These are phyloP conservation scores for Anodontia alba DNA, from an alignment of 2,888 invertebrate genomes.

Conservation along the genomic window DNA sequence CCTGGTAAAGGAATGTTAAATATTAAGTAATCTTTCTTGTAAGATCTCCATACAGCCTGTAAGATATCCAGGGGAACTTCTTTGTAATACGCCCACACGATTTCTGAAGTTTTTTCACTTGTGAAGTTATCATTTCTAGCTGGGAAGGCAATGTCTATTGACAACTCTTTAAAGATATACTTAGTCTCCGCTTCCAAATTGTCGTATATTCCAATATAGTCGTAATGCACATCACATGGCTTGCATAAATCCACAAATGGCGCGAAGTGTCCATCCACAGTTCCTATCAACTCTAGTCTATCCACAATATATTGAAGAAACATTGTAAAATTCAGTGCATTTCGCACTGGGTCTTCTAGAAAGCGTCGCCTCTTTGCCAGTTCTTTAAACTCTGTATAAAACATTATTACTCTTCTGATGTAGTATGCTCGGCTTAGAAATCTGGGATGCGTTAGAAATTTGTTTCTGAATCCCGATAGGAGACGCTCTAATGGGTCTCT, in stretches of 20 bases:
- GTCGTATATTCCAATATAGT: slow-evolving; percentile 95
- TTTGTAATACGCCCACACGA: slow-evolving; percentile 90
- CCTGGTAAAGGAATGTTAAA: slow-evolving; percentile 89
- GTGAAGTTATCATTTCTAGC: slow-evolving; percentile 79
- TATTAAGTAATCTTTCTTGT: slow-evolving; percentile 91
- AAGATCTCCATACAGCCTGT: slow-evolving; percentile 85
- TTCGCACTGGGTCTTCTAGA: slow-evolving; percentile 45
- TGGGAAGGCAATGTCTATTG: slow-evolving; percentile 72
- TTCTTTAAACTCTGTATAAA: slow-evolving; percentile 30
- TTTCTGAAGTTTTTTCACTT: slow-evolving; percentile 89
- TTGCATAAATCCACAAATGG: slow-evolving; percentile 92
- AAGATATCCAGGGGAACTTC: slow-evolving; percentile 88
- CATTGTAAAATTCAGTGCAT: slow-evolving; percentile 34
- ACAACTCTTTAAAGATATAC: slow-evolving; percentile 75
- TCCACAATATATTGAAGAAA: slow-evolving; percentile 89
- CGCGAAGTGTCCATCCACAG: slow-evolving; percentile 94
- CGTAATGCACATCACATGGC: slow-evolving; percentile 94
- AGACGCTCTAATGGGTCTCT: slow-evolving; percentile 96
- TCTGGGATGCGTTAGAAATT: slow-evolving; percentile 86
- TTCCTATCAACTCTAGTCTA: slow-evolving; percentile 70
- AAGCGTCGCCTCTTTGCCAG: slow-evolving; percentile 78
- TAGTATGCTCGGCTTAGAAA: not conserved
- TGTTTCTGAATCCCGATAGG: slow-evolving; percentile 95
- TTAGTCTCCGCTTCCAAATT: slow-evolving; percentile 92
- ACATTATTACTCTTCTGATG: not conserved